Percentiles rank a stretch among this genome's conserved stretches.
phyloP scores from a whole-genome alignment of 30 jellyfish, hydroid and myxozoan genomes.

The Catostylus mosaicus region DNA sequence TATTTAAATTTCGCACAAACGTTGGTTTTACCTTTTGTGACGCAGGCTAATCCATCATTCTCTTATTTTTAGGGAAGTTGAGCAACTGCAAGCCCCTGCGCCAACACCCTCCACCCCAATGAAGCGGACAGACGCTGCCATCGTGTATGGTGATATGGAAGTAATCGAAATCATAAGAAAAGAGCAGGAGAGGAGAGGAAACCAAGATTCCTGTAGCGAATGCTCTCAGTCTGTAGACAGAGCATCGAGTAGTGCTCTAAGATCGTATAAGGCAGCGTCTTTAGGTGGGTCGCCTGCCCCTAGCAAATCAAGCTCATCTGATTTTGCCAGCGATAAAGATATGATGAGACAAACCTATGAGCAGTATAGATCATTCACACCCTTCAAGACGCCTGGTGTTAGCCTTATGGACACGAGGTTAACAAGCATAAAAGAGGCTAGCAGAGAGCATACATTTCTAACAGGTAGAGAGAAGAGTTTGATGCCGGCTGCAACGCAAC shows the following conservation, averaged over 20 bases:
- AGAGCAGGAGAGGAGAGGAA: conserved; percentile 9
- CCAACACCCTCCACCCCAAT: conserved; percentile 52
- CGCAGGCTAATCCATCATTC: too few relatives aligned
- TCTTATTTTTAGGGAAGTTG: conserved; percentile 51
- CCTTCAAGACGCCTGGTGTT: conserved; percentile 56
- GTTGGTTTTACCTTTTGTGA: too few relatives aligned
- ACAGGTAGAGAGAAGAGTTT: conserved; percentile 24
- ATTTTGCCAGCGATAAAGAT: conserved; percentile 71
- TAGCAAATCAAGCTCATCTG: conserved; percentile 54
- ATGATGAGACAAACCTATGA: conserved; percentile 72
- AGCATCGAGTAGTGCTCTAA: not conserved
- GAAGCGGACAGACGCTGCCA: not conserved
- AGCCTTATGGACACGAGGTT: conserved; percentile 31
- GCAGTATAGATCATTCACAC: conserved; percentile 66
- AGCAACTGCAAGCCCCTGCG: conserved; percentile 39
- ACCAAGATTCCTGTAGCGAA: not conserved
- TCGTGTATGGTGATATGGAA: not conserved
- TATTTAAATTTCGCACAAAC: too few relatives aligned
- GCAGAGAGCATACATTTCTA: conserved; percentile 52
- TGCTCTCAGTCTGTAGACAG: not conserved
- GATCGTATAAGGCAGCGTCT: not conserved
- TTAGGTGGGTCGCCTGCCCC: conserved; percentile 33
- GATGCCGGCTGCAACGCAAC: not conserved
- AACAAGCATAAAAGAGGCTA: conserved; percentile 49
- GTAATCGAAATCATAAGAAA: conserved; percentile 31